Conservation (phyloP, 2,797 vertebrate genomes). For the Myiotriccus ornatus region DNA sequence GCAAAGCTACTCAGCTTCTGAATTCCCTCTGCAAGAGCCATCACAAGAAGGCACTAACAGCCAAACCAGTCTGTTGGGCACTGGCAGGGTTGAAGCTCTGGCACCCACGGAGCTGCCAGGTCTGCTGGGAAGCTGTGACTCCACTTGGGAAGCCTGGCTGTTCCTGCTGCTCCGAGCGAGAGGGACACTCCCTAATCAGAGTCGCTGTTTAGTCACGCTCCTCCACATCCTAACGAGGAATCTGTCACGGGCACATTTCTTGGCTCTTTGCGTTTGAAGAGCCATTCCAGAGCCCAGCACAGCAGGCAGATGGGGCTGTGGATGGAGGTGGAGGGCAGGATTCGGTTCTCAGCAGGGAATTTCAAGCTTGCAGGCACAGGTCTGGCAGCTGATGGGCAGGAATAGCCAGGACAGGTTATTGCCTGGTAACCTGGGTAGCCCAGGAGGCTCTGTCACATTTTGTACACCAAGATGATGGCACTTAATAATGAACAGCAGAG, state of each 20-base stretch:
- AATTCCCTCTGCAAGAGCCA: not conserved
- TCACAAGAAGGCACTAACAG: not conserved
- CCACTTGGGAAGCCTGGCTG: not conserved
- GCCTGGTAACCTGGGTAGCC: not conserved
- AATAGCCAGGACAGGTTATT: not conserved
- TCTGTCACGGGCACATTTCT: not conserved
- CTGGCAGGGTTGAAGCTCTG: not conserved
- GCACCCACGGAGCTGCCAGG: not conserved
- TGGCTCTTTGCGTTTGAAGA: slow-evolving; percentile 16
- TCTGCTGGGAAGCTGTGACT: not conserved
- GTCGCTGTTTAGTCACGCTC: not conserved
- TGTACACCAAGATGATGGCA: not conserved
- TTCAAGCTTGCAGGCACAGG: not conserved
- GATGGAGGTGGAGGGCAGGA: not conserved
- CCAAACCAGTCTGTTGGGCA: not conserved
- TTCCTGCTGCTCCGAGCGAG: fast-evolving
- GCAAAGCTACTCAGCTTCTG: not conserved
- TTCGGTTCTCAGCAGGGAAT: not conserved
- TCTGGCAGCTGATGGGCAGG: not conserved
- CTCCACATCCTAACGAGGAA: not conserved
- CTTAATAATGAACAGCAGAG: not conserved
- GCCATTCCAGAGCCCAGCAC: not conserved
- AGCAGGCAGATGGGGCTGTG: not conserved
- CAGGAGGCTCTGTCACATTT: not conserved
- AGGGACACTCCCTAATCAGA: not conserved